Base-by-base conservation (phyloP, 37 sponge, comb jelly and placozoan genomes). In the Aplysina aerophoba region DNA sequence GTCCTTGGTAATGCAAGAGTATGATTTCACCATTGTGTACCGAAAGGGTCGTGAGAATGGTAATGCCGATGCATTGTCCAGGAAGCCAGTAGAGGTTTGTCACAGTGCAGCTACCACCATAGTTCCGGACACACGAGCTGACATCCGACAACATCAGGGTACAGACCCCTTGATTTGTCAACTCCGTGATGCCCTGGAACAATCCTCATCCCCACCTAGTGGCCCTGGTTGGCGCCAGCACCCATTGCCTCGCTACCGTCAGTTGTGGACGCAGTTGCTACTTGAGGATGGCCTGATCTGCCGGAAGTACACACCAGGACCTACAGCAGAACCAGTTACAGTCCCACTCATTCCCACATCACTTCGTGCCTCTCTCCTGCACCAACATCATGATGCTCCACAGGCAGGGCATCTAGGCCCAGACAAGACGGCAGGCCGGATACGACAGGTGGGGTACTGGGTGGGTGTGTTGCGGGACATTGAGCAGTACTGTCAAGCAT, bases 181-280 rank as follows among this genome's bases (percentile, higher is more conserved):
- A 57, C 59, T 57, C 17, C 15, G 17, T 15, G 59, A 57, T 15
- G 59, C 59, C 15, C 17, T 57, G 59, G n/a, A n/a, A n/a, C 59
- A 57, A 57, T 17, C 15, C 17, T 57, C 59, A 57, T 15, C 59
- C 15, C 17, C 15, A 15, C 63, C 68, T 39, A 36, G 15, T 12
- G 40, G 25, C 39, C 36, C 25, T 25, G n/a, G n/a, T 22, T 85
- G 61, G 79, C 35, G 40, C 24, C 37, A 17, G 34, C 79, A 20
- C 11, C 64, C 65, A 80, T 13, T 79, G 33, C 15, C 25, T 67
- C 64, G 87, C 19, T 86, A 53, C 50, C 68, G 53, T 20, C 87
- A 86, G 80, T 44, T 86, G 37, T 79, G 80, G 87, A 21, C 80
- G 40, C 87, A 86, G 55, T 60, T 86, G 33, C n/a, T n/a, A 12